Evolutionary conservation across 2,113 vertebrate species (phyloP).

Genomic region (Anas platyrhynchos): DNA sequence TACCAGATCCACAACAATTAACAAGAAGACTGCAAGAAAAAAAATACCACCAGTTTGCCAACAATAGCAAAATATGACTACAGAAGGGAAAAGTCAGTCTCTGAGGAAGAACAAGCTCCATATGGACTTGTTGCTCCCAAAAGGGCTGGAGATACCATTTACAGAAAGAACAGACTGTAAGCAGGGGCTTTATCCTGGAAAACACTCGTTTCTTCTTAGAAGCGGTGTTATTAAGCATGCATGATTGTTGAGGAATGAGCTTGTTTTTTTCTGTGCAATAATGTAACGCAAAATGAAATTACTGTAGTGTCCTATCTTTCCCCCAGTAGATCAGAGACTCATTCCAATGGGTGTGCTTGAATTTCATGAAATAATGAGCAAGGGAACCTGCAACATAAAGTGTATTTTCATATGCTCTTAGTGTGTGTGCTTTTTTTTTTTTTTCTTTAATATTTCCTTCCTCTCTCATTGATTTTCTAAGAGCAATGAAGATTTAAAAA

Average conservation of each 20-base stretch:
- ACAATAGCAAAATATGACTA: not conserved
- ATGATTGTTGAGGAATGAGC: not conserved
- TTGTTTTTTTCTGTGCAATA: not conserved
- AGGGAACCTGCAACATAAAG: not conserved
- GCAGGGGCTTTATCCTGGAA: not conserved
- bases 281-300: not conserved
- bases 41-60: rapidly evolving
- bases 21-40: not conserved
- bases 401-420: not conserved
- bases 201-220: not conserved
- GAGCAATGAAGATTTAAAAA: not conserved
- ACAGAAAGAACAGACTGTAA: not conserved
- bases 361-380: not conserved
- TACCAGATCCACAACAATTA: not conserved
- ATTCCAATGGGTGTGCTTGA: not conserved
- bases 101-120: not conserved
- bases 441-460: not conserved
- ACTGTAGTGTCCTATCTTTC: not conserved
- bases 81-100: not conserved
- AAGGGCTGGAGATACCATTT: not conserved
- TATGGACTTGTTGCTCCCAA: not conserved
- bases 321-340: not conserved
- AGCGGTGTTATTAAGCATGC: not conserved
- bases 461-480: not conserved
- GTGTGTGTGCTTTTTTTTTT: not conserved